phyloP scores from a whole-genome alignment of 2,797 vertebrate species.

The Syngnathus acus region DNA sequence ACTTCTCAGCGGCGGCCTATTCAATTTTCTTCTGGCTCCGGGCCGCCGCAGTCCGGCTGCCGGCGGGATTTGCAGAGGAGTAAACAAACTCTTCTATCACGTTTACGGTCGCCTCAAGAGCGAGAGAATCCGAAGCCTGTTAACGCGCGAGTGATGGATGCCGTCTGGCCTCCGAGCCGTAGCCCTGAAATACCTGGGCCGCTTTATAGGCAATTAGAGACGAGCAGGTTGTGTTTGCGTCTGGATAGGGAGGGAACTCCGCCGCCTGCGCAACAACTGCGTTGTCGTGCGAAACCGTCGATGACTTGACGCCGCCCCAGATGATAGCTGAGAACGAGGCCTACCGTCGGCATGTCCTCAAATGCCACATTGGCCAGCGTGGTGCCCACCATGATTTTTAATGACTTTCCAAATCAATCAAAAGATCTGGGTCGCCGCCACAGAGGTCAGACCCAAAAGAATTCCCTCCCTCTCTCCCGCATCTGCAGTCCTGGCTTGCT shows the following conservation, averaged over 20 bases:
- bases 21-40: background rate
- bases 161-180: constrained; percentile 17
- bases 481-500: constrained; percentile 4
- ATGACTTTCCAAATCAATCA: constrained; percentile 52
- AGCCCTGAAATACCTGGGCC: constrained; percentile 29
- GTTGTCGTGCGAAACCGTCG: too few relatives aligned
- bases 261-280: too few relatives aligned
- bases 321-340: constrained; percentile 32
- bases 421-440: constrained; percentile 36
- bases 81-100: constrained; percentile 49
- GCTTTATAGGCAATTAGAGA: constrained; percentile 44
- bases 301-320: background rate
- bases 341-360: constrained; percentile 32
- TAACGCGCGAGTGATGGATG: constrained; percentile 37
- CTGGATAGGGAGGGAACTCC: constrained; percentile 11
- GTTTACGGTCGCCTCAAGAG: constrained; percentile 30
- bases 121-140: constrained; percentile 25
- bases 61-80: constrained; percentile 28
- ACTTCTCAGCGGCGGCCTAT: background rate
- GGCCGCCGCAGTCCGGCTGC: constrained; percentile 9
- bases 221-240: constrained; percentile 27
- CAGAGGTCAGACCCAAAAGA: constrained; percentile 30
- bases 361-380: constrained; percentile 26
- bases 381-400: constrained; percentile 41
- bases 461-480: background rate